Evolutionary conservation across 2,113 vertebrate genomes (phyloP), one percentile per base, ranked within the genome.

Genomic region (Prinia subflava): DNA sequence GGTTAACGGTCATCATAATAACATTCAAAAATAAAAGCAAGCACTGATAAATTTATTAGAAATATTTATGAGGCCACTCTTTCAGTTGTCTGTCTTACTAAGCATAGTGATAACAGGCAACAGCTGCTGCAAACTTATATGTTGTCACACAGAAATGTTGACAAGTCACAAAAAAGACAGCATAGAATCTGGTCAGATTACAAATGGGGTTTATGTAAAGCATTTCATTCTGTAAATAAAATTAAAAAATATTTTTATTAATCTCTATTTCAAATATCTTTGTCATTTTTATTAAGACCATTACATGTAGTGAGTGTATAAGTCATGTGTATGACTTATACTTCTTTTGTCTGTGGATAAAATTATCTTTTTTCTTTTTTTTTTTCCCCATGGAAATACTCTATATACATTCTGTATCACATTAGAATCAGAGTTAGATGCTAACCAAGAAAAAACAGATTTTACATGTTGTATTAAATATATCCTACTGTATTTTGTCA

Each of bases 101-200:
- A 87, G 47, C 47, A 56, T 23, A 81, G 74, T 64, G 87, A 94
- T 91, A 95, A 89, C 87, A 92, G 52, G 56, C 87, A 89, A 64
- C 77, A 96, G 78, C 78, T 96, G 94, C 78, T 92, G 62, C 33
- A 81, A 81, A 89, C 16, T 89, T 95, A 18, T n/a, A 87, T 89
- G 64, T 81, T 92, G 52, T 94, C 64, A 87, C 0, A 1, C 27
- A 75, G 62, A 97, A 96, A 77, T 52, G 55, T 83, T 95, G 80
- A 83, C 71, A 89, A 93, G 85, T 49, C 46, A 91, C 57, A 70
- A 63, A 93, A 84, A 93, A 76, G 55, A 31, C 55, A 52, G 28
- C 59, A 49, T 11, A 76, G 59, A 80, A 83, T 55, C 49, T 76
- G 27, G 28, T 62, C 28, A 83, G 31, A 73, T 90, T 88, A 59